These are phyloP conservation scores for Buceros bicornis DNA, from an alignment of 2,797 vertebrate genomes.

Conservation along the genomic window DNA sequence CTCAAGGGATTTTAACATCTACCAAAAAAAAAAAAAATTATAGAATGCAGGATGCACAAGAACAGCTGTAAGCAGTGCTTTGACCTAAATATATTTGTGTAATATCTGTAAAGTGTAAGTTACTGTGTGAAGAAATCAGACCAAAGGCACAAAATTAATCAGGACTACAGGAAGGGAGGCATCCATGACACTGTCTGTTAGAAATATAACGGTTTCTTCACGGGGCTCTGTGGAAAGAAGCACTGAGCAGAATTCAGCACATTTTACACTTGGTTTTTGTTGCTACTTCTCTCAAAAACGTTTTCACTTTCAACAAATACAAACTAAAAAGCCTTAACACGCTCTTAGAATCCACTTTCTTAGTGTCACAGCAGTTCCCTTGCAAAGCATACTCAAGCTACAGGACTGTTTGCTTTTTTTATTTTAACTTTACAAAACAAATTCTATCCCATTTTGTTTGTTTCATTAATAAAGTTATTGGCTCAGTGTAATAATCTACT, in stretches of 20 bases:
- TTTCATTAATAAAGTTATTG: conserved; percentile 30
- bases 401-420: not conserved
- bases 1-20: not conserved
- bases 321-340: not conserved
- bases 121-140: conserved; percentile 65
- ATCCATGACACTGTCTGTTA: conserved; percentile 42
- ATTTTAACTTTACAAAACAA: not conserved
- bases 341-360: not conserved
- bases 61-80: not conserved
- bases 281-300: conserved; percentile 18
- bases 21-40: not conserved
- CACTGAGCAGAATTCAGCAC: conserved; percentile 27
- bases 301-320: not conserved
- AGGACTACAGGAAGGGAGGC: conserved; percentile 40
- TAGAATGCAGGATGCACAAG: not conserved
- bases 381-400: not conserved
- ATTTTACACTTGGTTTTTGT: not conserved
- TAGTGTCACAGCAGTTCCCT: conserved; percentile 35
- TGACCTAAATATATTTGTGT: conserved; percentile 43
- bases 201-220: conserved; percentile 23
- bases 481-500: not conserved
- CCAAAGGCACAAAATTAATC: conserved; percentile 75
- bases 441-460: not conserved
- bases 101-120: conserved; percentile 54
- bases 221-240: conserved; percentile 16